A percentile compares a stretch with the other conserved stretches of the same genome.
These are phyloP conservation scores for Myopa testacea DNA, from an alignment of 2,888 invertebrate genomes.

Conservation along the genomic window DNA sequence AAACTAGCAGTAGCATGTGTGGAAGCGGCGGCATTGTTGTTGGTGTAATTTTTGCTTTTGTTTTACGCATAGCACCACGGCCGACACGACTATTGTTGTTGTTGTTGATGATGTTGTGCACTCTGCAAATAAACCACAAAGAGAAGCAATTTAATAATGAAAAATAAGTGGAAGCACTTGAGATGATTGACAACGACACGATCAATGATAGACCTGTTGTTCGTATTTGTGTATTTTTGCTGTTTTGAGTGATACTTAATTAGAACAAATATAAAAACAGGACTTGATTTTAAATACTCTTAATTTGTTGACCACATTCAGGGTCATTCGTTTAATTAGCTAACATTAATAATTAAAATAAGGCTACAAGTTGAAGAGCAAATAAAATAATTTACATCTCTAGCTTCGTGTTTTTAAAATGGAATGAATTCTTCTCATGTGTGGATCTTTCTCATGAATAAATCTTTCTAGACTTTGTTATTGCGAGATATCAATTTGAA, in stretches of 20 bases:
- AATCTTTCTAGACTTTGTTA: no score
- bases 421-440: no score
- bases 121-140: constrained; percentile 24
- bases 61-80: neutral
- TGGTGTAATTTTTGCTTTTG: constrained; percentile 37
- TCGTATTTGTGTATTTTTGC: neutral
- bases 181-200: constrained; percentile 18
- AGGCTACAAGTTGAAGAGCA: no score
- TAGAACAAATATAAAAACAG: neutral
- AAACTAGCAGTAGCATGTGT: constrained; percentile 47
- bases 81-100: neutral
- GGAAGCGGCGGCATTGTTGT: constrained; percentile 41
- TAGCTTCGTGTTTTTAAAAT: no score
- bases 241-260: neutral
- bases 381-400: no score
- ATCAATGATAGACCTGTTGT: constrained; percentile 5
- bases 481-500: no score
- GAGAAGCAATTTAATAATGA: constrained; percentile 14
- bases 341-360: no score
- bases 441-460: no score
- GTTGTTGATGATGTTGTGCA: constrained; percentile 36
- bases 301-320: neutral
- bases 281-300: neutral
- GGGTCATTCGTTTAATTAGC: no score
- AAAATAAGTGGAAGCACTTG: constrained; percentile 31